Evolutionary conservation across 1,140 invertebrate genomes (phyloP), one percentile per base, ranked within the genome.

Genomic region (Elymnias hypermnestra): DNA sequence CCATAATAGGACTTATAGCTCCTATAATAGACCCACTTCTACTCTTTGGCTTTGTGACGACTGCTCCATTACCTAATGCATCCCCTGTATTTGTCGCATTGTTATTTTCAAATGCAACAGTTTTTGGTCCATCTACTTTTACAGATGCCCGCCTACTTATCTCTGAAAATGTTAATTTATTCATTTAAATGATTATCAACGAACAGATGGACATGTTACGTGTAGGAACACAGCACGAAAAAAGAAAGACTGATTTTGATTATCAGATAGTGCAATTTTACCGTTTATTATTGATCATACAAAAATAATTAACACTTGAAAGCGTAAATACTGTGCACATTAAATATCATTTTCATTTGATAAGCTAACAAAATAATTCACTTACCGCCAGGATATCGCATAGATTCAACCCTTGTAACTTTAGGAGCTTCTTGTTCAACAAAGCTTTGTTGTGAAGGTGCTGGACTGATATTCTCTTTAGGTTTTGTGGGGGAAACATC

Each of bases 401-500:
- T 55, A 6, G 72, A 76, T 19, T 81, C 76, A 2, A 64, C 69
- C 21, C 75, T 67, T 4, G 64, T 29, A 0, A 78, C 67, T 29
- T 50, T 73, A 2, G 56, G 45, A 3, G 35, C 44, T 15, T 71
- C 63, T 15, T 58, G 58, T 7, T 84, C 81, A 8, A 55, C 50
- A 54, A 89, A 81, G 54, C 87, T 75, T 61, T 84, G 38, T 53
- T 87, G 66, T 19, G 85, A 63, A 29, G 81, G 53, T 9, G 75
- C 79, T 6, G 69, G 83, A 47, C 87, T 88, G 44, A 88, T 85
- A 41, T 84, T 88, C 25, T 86, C 78, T 31, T 63, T 78, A n/a
- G n/a, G n/a, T n/a, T n/a, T n/a, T 0, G 87, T 88, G 3, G 87
- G 87, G 0, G 87, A 88, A 2, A 86, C 64, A 29, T 88, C 87